A percentile compares a stretch with the other conserved stretches of the same genome.
Conservation (phyloP, 92 coral and sea anemone genomes). For the Epizoanthus rinbou region DNA sequence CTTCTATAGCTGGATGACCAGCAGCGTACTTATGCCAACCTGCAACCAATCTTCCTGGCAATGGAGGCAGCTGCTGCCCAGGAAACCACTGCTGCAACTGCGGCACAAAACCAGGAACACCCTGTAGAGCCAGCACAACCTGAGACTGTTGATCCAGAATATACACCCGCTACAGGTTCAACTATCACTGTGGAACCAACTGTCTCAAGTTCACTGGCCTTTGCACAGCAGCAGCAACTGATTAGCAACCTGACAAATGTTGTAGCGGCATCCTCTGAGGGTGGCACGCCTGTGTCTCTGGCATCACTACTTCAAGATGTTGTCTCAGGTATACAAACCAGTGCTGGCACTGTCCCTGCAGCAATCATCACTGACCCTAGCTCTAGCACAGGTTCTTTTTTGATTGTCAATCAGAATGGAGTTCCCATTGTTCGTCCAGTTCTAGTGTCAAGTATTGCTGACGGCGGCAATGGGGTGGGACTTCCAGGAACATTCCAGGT, state of each 20-base stretch:
- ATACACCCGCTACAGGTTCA: slow-evolving; percentile 49
- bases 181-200: slow-evolving; percentile 58
- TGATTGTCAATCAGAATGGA: slow-evolving; percentile 96
- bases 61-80: slow-evolving; percentile 82
- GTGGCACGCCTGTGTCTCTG: slow-evolving; percentile 79
- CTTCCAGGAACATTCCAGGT: slow-evolving; percentile 82
- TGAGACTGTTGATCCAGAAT: slow-evolving; percentile 49
- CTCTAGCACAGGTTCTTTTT: slow-evolving; percentile 92
- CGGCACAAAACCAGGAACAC: slow-evolving; percentile 61
- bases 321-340: slow-evolving; percentile 97
- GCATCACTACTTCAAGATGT: slow-evolving; percentile 98
- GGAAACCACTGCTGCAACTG: slow-evolving; percentile 42
- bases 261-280: slow-evolving; percentile 70
- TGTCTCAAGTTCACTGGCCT: slow-evolving; percentile 48
- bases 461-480: slow-evolving; percentile 62
- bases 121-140: slow-evolving; percentile 44
- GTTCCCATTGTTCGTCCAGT: slow-evolving; percentile 97
- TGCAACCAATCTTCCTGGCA: slow-evolving; percentile 96
- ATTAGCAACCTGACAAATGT: slow-evolving; percentile 67
- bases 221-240: slow-evolving; percentile 68
- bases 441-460: slow-evolving; percentile 83
- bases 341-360: slow-evolving; percentile 92
- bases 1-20: slow-evolving; percentile 66
- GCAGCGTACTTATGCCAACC: slow-evolving; percentile 96
- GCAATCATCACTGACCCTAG: slow-evolving; percentile 94